Percentiles rank a stretch among this genome's conserved stretches.
These are phyloP conservation scores for Spisula subtruncata DNA, from an alignment of 2,888 invertebrate species.

Conservation along the genomic window DNA sequence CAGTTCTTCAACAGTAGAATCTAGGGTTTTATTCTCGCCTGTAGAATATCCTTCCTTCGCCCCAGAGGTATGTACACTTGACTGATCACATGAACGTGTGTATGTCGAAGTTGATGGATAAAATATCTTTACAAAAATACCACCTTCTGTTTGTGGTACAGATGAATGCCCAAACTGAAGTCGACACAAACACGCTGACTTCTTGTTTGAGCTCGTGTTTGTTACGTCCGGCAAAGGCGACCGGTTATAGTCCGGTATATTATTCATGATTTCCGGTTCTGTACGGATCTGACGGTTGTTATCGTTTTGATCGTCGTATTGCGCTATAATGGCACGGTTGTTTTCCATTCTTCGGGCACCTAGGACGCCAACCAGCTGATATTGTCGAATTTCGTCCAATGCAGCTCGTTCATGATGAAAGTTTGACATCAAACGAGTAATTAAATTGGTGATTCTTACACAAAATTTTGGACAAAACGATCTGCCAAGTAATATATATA, in stretches of 20 bases:
- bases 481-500: constrained; percentile 86
- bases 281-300: neutral
- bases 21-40: neutral
- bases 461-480: constrained; percentile 57
- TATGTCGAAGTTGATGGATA: constrained; percentile 28
- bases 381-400: neutral
- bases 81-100: no score
- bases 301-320: no score
- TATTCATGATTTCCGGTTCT: constrained; percentile 23
- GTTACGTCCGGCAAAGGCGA: constrained; percentile 50
- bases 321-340: neutral
- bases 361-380: neutral
- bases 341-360: neutral
- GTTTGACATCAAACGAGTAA: neutral
- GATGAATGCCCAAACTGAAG: constrained; percentile 53
- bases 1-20: neutral
- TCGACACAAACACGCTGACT: constrained; percentile 49
- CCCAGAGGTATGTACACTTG: neutral
- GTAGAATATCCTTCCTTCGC: neutral
- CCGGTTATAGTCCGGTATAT: neutral
- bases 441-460: neutral
- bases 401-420: no score
- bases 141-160: constrained; percentile 4
- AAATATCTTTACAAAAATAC: constrained; percentile 47
- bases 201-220: constrained; percentile 28